These are phyloP conservation scores for Drosophila flavopinicola DNA, from an alignment of 2,888 invertebrate species.

Conservation along the genomic window DNA sequence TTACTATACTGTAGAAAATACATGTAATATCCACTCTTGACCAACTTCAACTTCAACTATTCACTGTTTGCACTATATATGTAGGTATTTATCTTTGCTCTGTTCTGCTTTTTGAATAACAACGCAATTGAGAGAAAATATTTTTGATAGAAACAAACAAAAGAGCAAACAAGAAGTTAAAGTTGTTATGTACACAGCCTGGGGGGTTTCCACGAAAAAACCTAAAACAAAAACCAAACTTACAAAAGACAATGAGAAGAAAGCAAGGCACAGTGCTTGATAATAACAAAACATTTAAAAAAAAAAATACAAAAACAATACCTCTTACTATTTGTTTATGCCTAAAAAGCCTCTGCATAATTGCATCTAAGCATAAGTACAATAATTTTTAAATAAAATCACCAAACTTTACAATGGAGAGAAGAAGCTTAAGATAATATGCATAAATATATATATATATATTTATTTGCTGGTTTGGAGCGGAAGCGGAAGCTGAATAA, in stretches of 20 bases:
- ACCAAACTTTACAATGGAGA: background rate
- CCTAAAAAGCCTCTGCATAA: constrained; percentile 10
- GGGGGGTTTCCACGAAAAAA: constrained; percentile 1
- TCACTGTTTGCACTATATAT: background rate
- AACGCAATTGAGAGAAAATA: constrained; percentile 11
- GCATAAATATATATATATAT: no score
- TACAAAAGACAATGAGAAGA: constrained; percentile 31
- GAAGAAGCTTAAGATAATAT: background rate
- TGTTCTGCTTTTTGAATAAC: background rate
- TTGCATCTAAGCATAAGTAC: constrained; percentile 4
- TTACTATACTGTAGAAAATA: background rate
- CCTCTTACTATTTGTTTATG: constrained; percentile 8
- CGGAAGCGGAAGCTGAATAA: no score
- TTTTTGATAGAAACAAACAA: constrained; percentile 38
- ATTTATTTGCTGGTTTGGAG: no score
- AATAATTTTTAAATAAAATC: constrained; percentile 1
- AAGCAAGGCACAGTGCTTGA: constrained; percentile 27
- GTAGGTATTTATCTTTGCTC: constrained; percentile 13
- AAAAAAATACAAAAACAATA: constrained; percentile 30
- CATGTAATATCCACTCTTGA: constrained; percentile 2
- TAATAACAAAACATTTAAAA: constrained; percentile 17
- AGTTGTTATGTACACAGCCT: constrained; percentile 9
- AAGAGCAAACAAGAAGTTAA: constrained; percentile 5
- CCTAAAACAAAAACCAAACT: constrained; percentile 5
- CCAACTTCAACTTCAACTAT: constrained; percentile 6